phyloP scores from a whole-genome alignment of 2,113 vertebrate genomes.

The Athene cunicularia region DNA sequence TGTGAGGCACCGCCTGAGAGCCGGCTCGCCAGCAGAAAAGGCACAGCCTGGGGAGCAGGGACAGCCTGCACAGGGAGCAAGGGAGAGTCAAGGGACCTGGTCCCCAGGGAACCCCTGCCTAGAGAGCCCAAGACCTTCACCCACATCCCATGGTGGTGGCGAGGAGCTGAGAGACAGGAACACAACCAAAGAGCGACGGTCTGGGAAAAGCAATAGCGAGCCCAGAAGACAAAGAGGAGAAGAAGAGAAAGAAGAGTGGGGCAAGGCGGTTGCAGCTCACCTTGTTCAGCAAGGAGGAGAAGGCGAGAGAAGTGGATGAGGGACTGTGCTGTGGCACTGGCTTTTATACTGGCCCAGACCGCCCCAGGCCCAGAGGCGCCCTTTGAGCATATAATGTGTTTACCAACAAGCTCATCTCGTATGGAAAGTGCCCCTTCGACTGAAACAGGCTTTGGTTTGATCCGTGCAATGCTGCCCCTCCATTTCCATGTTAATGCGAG shows the following conservation, averaged over 20 bases:
- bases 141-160: fast-evolving
- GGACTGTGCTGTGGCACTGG: fast-evolving
- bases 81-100: too few species aligned
- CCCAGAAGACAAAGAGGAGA: too few species aligned
- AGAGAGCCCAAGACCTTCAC: neutral
- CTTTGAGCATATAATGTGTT: fast-evolving
- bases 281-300: neutral
- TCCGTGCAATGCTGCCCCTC: neutral
- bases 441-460: neutral
- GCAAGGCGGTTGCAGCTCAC: fast-evolving
- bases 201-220: too few species aligned
- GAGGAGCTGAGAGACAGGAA: too few species aligned
- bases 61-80: fast-evolving
- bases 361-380: neutral
- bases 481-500: neutral
- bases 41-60: too few species aligned
- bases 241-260: fast-evolving
- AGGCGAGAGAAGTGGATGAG: neutral
- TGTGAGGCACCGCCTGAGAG: neutral
- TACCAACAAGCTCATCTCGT: neutral
- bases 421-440: neutral
- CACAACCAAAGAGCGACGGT: too few species aligned
- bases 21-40: fast-evolving
- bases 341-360: neutral
- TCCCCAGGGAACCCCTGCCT: too few species aligned